Evolutionary conservation across 2,113 vertebrate species (phyloP).

Genomic region (Coregonus clupeaformis): DNA sequence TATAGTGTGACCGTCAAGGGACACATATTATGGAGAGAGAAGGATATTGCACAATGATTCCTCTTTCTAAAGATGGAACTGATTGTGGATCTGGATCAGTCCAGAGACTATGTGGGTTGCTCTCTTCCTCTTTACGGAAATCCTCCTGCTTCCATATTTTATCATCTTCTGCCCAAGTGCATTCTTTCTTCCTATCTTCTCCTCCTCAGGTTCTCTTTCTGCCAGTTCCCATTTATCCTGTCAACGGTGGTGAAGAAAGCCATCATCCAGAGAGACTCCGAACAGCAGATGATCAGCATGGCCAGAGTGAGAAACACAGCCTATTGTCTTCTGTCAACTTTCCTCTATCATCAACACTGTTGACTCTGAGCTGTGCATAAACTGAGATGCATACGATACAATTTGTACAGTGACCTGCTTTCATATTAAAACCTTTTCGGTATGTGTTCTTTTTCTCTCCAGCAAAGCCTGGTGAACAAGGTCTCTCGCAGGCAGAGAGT

Average conservation of each 20-base stretch:
- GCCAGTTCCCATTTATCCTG: slow-evolving; percentile 97
- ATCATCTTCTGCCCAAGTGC: too few relatives aligned
- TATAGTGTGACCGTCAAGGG: not conserved
- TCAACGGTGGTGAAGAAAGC: slow-evolving; percentile 92
- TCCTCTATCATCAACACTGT: too few relatives aligned
- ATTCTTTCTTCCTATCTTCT: not conserved
- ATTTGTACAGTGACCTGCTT: too few relatives aligned
- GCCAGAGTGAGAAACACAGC: slow-evolving; percentile 82
- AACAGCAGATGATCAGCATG: slow-evolving; percentile 98
- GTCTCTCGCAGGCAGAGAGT: slow-evolving; percentile 96
- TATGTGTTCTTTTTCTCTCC: slow-evolving; percentile 12
- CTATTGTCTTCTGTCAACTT: too few relatives aligned
- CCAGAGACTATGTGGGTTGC: too few relatives aligned
- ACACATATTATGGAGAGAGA: too few relatives aligned
- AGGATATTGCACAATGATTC: too few relatives aligned
- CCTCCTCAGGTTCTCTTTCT: slow-evolving; percentile 91
- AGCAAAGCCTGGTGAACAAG: slow-evolving; percentile 99
- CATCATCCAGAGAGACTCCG: slow-evolving; percentile 97
- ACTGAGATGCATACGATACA: not conserved
- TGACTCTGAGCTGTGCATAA: too few relatives aligned
- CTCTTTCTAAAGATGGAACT: not conserved
- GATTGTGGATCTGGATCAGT: not conserved
- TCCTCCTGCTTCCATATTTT: too few relatives aligned
- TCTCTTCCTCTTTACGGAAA: not conserved
- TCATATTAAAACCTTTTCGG: too few relatives aligned